Base-by-base conservation (phyloP, 2,797 vertebrate species). In the Taeniopygia guttata region DNA sequence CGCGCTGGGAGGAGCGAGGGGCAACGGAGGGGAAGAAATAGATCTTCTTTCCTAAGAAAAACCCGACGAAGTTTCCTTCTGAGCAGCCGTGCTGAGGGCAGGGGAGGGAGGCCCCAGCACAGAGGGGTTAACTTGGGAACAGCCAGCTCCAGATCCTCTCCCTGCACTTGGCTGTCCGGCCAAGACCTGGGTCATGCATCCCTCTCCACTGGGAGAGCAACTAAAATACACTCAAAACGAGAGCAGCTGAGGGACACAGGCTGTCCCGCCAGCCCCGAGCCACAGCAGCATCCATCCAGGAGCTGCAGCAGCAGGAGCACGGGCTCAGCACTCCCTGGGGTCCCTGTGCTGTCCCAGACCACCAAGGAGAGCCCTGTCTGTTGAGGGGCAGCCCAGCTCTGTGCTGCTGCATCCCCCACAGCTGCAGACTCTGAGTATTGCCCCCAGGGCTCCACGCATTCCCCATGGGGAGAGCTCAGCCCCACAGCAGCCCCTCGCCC, bases 1-100 rank as follows among this genome's bases (percentile, higher is more conserved):
- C 73, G 34, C 7, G 13, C 87, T 89, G 92, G 95, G 94, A 95
- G 94, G 69, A 79, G 88, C 83, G 66, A 94, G 94, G 92, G 95
- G 94, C 94, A 95, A 22, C 56, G 4, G 81, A 90, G 42, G 86
- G 92, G 87, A 95, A 95, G 90, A 92, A 95, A 89, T 59, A 30
- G 60, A 95, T 90, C 68, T 95, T 68, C 82, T 84, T 83, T 26
- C 46, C 40, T n/a, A 15, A 45, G 40, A 87, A 84, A 69, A 43
- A 49, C 26, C 63, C 56, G 26, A 18, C 9, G 0, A 82, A 92
- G 54, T 62, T 94, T 93, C 62, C 83, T 82, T 74, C 59, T 55
- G 74, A 87, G 69, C 73, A 74, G 82, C 40, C 10, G 26, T 74
- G 84, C 48, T 1, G 2, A 82, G 60, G 87, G 75, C 42, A 27